Evolutionary conservation across 2,888 invertebrate genomes (phyloP), one percentile per base, ranked within the genome.

Genomic region (Malacosoma neustria): DNA sequence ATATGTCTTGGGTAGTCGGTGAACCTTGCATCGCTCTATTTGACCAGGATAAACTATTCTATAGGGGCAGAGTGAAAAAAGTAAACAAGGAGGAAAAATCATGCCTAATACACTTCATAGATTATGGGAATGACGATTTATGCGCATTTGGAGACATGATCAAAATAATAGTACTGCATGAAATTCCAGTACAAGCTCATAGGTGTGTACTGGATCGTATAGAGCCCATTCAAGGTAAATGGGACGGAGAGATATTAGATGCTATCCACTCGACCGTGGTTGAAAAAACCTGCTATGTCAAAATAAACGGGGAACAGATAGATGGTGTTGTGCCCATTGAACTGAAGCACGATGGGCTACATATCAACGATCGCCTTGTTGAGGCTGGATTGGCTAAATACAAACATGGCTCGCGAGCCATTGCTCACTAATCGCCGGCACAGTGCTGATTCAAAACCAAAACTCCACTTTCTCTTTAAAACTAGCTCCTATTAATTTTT

Each of bases 51-150:
- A 81, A 88, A 6, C 74, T 79, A 11, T 93, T 92, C 87, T 95
- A 95, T 66, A 87, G 96, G 39, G 94, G 90, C 4, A 74, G 79
- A 54, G 85, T 94, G 2, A 1, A 77, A 1, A 66, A 85, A 36
- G 72, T 87, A 1, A 58, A 74, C 30, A 49, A 68, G 1, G 76
- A 86, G 39, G 48, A 70, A 1, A 52, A 66, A 34, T 51, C 59
- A 36, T 74, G 90, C 43, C 44, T 81, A 37, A 89, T 95, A 0
- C 79, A 88, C 36, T 95, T 93, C 71, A 87, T 96, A 1, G 96
- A 96, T 73, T 96, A 93, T 58, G 96, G 96, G 0, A 95, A 94
- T 59, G 80, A 89, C 30, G 95, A 96, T 66, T 63, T 69, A 0
- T 89, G 92, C 39, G 49, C 75, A 0, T 74, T 87, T 9, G 63